Percentiles rank a stretch among this genome's conserved stretches.
phyloP scores from a whole-genome alignment of 2,797 vertebrate species.

The Hippopotamyrus pictus region DNA sequence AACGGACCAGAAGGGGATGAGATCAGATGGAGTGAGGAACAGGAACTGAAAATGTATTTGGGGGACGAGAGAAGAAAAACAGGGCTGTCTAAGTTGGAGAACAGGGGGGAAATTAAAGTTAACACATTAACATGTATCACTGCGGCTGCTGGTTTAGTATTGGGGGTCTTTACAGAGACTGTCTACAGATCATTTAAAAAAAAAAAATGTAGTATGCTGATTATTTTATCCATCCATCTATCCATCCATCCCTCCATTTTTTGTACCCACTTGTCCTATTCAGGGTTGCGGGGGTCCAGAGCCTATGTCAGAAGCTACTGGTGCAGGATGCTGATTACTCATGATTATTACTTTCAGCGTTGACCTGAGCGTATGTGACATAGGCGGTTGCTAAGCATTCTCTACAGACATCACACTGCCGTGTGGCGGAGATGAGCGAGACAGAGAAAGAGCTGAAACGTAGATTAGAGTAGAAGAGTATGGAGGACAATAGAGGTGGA shows the following conservation, averaged over 20 bases:
- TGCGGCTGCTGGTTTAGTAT: neutral
- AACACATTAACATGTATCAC: neutral
- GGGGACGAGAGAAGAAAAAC: neutral
- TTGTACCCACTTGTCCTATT: neutral
- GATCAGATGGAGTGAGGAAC: conserved; percentile 18
- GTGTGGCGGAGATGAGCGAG: neutral
- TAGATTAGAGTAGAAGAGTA: neutral
- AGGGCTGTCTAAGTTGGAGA: neutral
- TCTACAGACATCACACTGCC: neutral
- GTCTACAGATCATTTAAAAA: neutral
- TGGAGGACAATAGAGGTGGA: neutral
- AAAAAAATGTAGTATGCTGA: neutral
- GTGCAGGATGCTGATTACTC: neutral
- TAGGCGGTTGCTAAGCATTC: neutral
- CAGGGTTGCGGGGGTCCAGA: neutral
- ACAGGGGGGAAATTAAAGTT: neutral
- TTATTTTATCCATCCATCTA: neutral
- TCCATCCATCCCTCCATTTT: neutral
- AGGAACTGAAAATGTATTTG: neutral
- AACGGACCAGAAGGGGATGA: conserved; percentile 29
- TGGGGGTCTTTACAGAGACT: neutral
- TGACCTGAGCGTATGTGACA: neutral
- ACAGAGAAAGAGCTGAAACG: neutral
- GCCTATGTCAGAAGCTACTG: neutral
- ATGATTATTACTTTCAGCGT: neutral